Evolutionary conservation across 2,888 invertebrate species (phyloP).

Genomic region (Colletes collaris): DNA sequence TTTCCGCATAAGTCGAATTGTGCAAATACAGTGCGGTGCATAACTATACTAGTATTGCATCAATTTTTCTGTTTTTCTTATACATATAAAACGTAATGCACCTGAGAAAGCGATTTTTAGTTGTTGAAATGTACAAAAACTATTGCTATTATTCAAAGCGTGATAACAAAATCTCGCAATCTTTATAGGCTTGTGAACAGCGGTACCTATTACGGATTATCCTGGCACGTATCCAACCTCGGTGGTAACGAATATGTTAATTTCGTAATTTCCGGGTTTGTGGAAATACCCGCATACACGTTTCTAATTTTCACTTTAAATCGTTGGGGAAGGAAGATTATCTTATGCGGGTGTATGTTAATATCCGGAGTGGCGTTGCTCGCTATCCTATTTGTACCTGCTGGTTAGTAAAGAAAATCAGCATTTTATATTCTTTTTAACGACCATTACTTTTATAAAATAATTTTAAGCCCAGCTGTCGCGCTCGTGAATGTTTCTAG

Average conservation of each 20-base stretch:
- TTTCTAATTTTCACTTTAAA: conserved; percentile 88
- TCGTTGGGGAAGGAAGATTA: conserved; percentile 88
- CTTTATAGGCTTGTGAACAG: conserved; percentile 88
- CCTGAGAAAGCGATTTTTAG: too few relatives aligned
- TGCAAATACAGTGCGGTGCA: too few relatives aligned
- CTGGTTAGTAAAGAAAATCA: conserved; percentile 80
- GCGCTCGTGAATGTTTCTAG: conserved; percentile 75
- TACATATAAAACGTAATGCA: too few relatives aligned
- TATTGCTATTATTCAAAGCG: not conserved
- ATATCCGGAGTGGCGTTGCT: conserved; percentile 86
- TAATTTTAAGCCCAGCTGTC: not conserved
- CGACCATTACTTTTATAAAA: not conserved
- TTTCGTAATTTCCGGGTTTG: conserved; percentile 89
- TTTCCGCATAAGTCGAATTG: too few relatives aligned
- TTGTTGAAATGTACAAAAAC: not conserved
- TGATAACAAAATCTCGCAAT: conserved; percentile 20
- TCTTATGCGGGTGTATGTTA: conserved; percentile 88
- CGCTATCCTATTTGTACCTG: conserved; percentile 85
- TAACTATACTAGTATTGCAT: too few relatives aligned
- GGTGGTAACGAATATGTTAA: conserved; percentile 90
- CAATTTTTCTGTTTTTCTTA: too few relatives aligned
- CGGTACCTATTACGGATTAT: conserved; percentile 91
- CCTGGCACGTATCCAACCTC: conserved; percentile 89
- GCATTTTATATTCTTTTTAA: conserved; percentile 6
- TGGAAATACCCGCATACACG: conserved; percentile 90